Conservation (phyloP, 2,113 vertebrate genomes). For the Paramormyrops kingsleyae region DNA sequence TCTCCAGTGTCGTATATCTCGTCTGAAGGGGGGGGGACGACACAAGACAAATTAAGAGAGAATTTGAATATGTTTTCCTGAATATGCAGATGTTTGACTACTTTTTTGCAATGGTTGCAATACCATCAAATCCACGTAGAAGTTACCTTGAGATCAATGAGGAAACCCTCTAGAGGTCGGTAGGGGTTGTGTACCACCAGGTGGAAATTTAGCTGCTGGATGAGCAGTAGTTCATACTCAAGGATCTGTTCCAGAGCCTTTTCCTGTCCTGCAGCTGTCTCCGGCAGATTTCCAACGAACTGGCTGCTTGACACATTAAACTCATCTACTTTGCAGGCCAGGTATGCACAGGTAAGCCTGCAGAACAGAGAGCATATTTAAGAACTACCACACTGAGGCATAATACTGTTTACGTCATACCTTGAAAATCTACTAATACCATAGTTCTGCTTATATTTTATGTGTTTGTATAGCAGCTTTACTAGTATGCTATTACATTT, state of each 20-base stretch:
- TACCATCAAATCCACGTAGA: neutral
- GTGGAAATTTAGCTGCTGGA: conserved; percentile 94
- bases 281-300: conserved; percentile 88
- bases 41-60: neutral
- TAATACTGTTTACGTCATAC: neutral
- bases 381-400: neutral
- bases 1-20: conserved; percentile 78
- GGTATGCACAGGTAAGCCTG: conserved; percentile 86
- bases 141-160: conserved; percentile 89
- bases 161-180: conserved; percentile 87
- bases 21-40: conserved; percentile 59
- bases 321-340: conserved; percentile 96
- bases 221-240: conserved; percentile 87
- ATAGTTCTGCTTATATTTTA: neutral
- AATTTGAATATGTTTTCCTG: neutral
- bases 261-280: conserved; percentile 76
- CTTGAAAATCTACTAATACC: neutral
- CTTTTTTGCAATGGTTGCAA: neutral
- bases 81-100: too few species aligned
- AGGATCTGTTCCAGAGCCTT: conserved; percentile 85
- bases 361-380: neutral
- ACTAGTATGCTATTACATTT: neutral
- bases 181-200: conserved; percentile 92
- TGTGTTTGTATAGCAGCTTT: neutral
- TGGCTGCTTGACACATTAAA: conserved; percentile 93